Conservation (phyloP, 1,140 invertebrate genomes). For the Mactra quadrangularis region DNA sequence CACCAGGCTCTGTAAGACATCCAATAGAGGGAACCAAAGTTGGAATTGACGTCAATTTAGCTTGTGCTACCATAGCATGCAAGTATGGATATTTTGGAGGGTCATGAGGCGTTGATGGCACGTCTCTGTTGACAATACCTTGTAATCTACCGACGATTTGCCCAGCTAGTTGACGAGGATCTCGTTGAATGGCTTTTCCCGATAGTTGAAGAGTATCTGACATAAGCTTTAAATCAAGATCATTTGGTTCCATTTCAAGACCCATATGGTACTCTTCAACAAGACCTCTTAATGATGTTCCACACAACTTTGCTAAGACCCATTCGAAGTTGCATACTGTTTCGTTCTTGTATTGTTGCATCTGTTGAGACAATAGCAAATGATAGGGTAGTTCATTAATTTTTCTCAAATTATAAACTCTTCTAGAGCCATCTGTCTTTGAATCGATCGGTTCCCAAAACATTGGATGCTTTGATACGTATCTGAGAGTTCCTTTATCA, state of each 20-base stretch:
- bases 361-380: conserved; percentile 91
- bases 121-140: conserved; percentile 74
- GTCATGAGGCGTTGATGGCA: conserved; percentile 76
- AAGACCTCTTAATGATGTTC: conserved; percentile 94
- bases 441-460: conserved; percentile 90
- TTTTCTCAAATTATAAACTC: conserved; percentile 91
- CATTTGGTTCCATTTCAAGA: conserved; percentile 90
- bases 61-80: conserved; percentile 72
- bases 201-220: conserved; percentile 95
- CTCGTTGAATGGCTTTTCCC: conserved; percentile 89
- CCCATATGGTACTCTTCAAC: conserved; percentile 98
- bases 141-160: conserved; percentile 94
- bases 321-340: conserved; percentile 99
- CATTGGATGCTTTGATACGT: conserved; percentile 72
- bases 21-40: conserved; percentile 77
- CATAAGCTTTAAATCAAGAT: conserved; percentile 95
- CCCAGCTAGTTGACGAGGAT: conserved; percentile 97
- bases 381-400: conserved; percentile 93
- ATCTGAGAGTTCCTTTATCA: conserved; percentile 72
- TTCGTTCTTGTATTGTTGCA: conserved; percentile 95
- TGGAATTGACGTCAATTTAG: conserved; percentile 74
- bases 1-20: conserved; percentile 80
- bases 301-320: conserved; percentile 97
- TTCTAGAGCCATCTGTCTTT: conserved; percentile 84
- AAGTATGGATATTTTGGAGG: conserved; percentile 78